Evolutionary conservation across 2,888 invertebrate species (phyloP), one percentile per base, ranked within the genome.

Genomic region (Sipunculus nudus): DNA sequence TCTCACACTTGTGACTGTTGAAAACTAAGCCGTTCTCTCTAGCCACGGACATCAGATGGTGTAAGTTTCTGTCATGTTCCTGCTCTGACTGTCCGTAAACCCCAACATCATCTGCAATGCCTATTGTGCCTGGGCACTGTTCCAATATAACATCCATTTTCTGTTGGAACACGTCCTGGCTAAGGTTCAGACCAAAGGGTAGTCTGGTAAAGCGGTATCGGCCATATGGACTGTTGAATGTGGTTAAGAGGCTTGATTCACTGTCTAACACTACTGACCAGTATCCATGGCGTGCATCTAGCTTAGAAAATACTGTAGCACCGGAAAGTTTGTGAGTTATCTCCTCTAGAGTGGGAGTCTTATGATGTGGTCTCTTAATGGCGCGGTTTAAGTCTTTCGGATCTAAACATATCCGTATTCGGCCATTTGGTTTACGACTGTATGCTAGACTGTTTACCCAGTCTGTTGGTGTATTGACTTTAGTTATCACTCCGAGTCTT

Each of bases 221-320:
- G 16, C 29, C 13, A 43, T 32, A 32, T 8, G 60, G 60, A 6
- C 54, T 35, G 23, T 54, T 53, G 49, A 60, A 62, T 38, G 61
- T 48, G 3, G 57, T 58, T 23, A 58, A 41, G 5, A 32, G 26
- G 25, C 41, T 43, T 8, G 49, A 49, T 8, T 39, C 41, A 8
- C 45, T 29, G 23, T 48, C 50, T n/a, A 62, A 46, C 16, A 35
- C 21, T 2, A 67, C 38, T 32, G 38, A 43, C 65, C 67, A 65
- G 35, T 59, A 67, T 10, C 64, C 67, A 35, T 45, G 23, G 50
- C 58, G 60, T 10, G 63, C 63, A 35, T 61, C 63, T 3, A 59
- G 41, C 19, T 56, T 66, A 28, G 40, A 31, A 26, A 65, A 65
- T 35, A 50, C 46, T 28, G 10, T 54, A 6, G 60, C 53, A 19